Conservation (phyloP, 1,140 invertebrate species). For the Drosophila sturtevanti region DNA sequence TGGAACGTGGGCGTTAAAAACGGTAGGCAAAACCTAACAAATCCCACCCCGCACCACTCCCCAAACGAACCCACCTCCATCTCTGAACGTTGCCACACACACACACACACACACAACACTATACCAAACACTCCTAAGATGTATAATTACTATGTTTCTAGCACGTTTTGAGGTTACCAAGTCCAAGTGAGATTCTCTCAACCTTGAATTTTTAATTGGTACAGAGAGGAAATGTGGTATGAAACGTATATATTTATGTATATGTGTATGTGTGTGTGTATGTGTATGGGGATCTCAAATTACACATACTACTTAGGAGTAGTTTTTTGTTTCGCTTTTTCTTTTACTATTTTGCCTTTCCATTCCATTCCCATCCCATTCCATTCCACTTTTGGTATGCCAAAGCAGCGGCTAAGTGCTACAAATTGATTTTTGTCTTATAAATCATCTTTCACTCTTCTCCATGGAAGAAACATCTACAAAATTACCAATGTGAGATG, state of each 20-base stretch:
- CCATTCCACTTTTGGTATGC: constrained; percentile 38
- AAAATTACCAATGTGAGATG: neutral
- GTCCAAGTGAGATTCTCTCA: constrained; percentile 64
- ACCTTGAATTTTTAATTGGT: constrained; percentile 76
- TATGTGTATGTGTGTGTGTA: neutral
- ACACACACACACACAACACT: neutral
- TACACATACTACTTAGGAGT: constrained; percentile 49
- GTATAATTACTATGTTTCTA: constrained; percentile 69
- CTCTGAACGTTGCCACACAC: neutral
- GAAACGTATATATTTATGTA: constrained; percentile 38
- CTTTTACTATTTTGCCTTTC: constrained; percentile 26
- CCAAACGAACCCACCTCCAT: neutral
- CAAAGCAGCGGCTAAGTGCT: constrained; percentile 51
- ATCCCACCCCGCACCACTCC: neutral
- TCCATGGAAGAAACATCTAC: constrained; percentile 1
- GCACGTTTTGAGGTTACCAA: constrained; percentile 72
- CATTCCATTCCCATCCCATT: constrained; percentile 24
- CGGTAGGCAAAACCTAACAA: neutral
- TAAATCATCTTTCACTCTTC: constrained; percentile 59
- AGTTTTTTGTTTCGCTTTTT: constrained; percentile 30
- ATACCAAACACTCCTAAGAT: constrained; percentile 6
- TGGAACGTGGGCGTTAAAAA: constrained; percentile 28
- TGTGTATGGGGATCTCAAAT: constrained; percentile 53
- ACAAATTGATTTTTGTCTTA: constrained; percentile 76
- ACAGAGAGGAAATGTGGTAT: constrained; percentile 35